Evolutionary conservation across 2,888 invertebrate species (phyloP).

Genomic region (Masnerella sp.): DNA sequence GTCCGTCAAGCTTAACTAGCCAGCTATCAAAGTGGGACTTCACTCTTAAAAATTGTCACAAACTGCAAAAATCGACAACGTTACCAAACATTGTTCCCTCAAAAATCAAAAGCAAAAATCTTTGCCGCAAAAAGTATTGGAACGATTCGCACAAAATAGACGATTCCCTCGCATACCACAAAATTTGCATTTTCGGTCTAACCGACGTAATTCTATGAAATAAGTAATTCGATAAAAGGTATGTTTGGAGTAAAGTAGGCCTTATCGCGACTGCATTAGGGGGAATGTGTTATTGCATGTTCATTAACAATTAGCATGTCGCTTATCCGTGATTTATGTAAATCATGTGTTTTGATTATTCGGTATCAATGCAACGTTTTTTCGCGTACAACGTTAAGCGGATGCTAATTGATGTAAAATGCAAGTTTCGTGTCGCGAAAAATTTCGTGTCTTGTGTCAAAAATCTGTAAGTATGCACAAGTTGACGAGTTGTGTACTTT

Average conservation of each 20-base stretch:
- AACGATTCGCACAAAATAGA: no score
- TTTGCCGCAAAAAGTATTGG: conserved; percentile 42
- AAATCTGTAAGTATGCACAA: neutral
- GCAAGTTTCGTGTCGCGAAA: neutral
- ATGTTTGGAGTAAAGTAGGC: conserved; percentile 2
- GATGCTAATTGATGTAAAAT: no score
- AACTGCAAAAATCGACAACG: no score
- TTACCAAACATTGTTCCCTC: no score
- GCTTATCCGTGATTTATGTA: conserved; percentile 7
- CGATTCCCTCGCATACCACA: no score
- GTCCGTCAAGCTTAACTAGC: no score
- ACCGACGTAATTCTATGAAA: neutral
- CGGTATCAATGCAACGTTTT: neutral
- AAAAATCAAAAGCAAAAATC: no score
- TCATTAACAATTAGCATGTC: conserved; percentile 9
- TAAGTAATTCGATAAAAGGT: conserved; percentile 18
- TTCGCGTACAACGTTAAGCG: neutral
- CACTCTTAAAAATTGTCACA: no score
- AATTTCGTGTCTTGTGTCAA: neutral
- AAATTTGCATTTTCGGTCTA: neutral
- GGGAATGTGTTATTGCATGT: conserved; percentile 16
- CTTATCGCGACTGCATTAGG: conserved; percentile 4
- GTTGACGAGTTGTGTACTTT: neutral
- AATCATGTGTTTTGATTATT: conserved; percentile 1
- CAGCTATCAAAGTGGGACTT: no score